Evolutionary conservation across 1,140 invertebrate species (phyloP).

Genomic region (Ericerus pela): DNA sequence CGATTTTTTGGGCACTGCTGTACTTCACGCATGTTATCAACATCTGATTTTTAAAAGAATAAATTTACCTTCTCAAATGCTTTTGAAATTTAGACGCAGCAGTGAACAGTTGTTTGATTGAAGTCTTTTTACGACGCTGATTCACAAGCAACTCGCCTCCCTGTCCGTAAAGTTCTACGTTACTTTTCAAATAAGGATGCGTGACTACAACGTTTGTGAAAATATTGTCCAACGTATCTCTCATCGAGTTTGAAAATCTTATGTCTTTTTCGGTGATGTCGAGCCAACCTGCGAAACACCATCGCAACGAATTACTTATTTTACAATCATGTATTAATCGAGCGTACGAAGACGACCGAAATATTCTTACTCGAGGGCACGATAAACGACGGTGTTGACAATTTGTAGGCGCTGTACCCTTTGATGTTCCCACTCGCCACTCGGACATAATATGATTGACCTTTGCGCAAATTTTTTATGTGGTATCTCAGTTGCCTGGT

Average conservation of each 20-base stretch:
- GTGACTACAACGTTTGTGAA: slow-evolving; percentile 51
- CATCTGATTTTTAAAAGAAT: too few relatives aligned
- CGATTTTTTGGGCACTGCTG: too few relatives aligned
- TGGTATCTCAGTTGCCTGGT: slow-evolving; percentile 33
- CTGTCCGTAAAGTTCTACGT: slow-evolving; percentile 19
- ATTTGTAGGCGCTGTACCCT: slow-evolving; percentile 64
- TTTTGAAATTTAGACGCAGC: slow-evolving; percentile 91
- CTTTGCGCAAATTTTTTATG: slow-evolving; percentile 45
- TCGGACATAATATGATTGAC: slow-evolving; percentile 71
- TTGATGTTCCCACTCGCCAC: slow-evolving; percentile 77
- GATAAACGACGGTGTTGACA: slow-evolving; percentile 60
- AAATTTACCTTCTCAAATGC: slow-evolving; percentile 56
- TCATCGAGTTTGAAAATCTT: slow-evolving; percentile 49
- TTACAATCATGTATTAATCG: background rate
- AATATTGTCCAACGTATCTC: slow-evolving; percentile 55
- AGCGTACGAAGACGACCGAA: background rate
- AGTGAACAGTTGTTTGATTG: slow-evolving; percentile 85
- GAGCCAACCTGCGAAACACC: slow-evolving; percentile 47
- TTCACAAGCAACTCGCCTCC: slow-evolving; percentile 39
- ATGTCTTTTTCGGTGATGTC: slow-evolving; percentile 50
- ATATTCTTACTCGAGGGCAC: slow-evolving; percentile 75
- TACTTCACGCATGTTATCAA: too few relatives aligned
- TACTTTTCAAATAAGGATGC: slow-evolving; percentile 36
- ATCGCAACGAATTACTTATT: background rate
- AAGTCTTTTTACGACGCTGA: slow-evolving; percentile 65